A percentile compares a stretch with the other conserved stretches of the same genome.
Evolutionary conservation across 37 sponge, comb jelly and placozoan genomes (phyloP).

Genomic region (Haliclona indistincta): DNA sequence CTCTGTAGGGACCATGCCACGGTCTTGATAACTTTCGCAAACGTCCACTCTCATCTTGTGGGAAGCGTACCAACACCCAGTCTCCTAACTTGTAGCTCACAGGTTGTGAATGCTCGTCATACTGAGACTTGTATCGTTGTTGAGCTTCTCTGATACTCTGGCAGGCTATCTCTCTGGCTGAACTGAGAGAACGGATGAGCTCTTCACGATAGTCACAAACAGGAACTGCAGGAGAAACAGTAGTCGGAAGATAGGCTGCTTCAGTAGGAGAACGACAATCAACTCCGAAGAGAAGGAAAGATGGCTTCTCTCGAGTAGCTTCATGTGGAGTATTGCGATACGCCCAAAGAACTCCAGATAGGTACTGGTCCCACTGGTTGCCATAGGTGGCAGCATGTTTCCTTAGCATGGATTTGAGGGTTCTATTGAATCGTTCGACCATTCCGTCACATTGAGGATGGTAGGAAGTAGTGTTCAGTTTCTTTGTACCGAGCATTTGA

Average conservation of each 20-base stretch:
- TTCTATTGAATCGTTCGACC: slow-evolving; percentile 1
- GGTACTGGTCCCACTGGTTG: background rate
- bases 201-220: slow-evolving; percentile 29
- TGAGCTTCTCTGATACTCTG: slow-evolving; percentile 12
- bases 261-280: background rate
- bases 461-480: slow-evolving; percentile 9
- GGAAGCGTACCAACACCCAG: slow-evolving; percentile 47
- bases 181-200: slow-evolving; percentile 15
- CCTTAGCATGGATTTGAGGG: background rate
- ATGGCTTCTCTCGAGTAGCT: slow-evolving; percentile 7
- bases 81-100: slow-evolving; percentile 16
- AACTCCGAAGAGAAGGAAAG: slow-evolving; percentile 14
- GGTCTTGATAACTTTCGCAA: slow-evolving; percentile 28
- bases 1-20: slow-evolving; percentile 60
- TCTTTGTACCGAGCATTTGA: slow-evolving; percentile 4
- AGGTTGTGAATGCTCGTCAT: slow-evolving; percentile 16
- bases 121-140: slow-evolving; percentile 7
- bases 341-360: slow-evolving; percentile 2
- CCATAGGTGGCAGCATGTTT: background rate
- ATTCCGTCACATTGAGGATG: slow-evolving; percentile 14
- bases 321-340: slow-evolving; percentile 15
- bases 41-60: slow-evolving; percentile 31
- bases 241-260: background rate
- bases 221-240: background rate
- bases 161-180: slow-evolving; percentile 16